phyloP scores from a whole-genome alignment of 2,797 vertebrate genomes.

The Podargus strigoides region DNA sequence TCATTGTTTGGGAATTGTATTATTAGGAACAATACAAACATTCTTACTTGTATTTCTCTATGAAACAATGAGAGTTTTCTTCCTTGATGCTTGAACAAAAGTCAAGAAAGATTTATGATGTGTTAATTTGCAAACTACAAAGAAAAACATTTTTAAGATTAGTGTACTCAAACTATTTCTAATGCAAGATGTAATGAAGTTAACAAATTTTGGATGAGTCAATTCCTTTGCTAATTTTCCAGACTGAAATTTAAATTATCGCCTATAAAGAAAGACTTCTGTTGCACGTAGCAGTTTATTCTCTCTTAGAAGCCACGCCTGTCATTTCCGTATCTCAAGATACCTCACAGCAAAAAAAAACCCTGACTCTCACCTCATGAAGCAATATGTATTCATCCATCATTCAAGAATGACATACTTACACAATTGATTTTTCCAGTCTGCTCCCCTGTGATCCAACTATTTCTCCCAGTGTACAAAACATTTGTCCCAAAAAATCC shows the following conservation, averaged over 20 bases:
- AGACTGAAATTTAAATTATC: background rate
- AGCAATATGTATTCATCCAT: background rate
- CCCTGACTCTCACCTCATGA: background rate
- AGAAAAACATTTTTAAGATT: background rate
- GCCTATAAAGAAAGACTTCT: background rate
- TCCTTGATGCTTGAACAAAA: background rate
- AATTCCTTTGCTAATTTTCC: background rate
- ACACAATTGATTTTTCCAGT: conserved; percentile 90
- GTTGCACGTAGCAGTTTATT: background rate
- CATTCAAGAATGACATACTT: conserved; percentile 69
- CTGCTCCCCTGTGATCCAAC: conserved; percentile 92
- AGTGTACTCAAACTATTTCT: background rate
- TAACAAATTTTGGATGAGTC: background rate
- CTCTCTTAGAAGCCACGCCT: background rate
- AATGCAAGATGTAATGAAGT: background rate
- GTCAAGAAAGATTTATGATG: background rate
- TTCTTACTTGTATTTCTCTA: too few relatives aligned
- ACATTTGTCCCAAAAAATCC: conserved; percentile 97
- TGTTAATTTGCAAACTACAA: background rate
- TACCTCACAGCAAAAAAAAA: background rate
- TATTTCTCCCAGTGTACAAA: conserved; percentile 94
- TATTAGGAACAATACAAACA: background rate
- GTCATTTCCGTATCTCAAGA: background rate
- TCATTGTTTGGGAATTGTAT: background rate
- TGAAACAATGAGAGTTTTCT: background rate